Base-by-base conservation (phyloP, 1,140 invertebrate genomes). In the Calephelis nemesis region DNA sequence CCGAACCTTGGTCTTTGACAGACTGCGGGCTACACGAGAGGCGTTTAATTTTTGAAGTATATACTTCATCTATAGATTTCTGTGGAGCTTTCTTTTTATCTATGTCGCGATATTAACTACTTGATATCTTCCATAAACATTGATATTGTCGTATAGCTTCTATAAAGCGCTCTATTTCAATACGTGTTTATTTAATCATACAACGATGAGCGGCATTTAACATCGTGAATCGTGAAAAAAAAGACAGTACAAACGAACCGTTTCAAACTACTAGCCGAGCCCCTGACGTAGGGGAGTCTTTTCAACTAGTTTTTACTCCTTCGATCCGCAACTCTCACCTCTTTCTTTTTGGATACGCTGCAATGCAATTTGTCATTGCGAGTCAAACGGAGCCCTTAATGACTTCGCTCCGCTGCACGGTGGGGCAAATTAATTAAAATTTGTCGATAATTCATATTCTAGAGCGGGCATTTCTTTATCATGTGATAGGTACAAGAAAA, bases 291-390 rank as follows among this genome's bases (percentile, higher is more conserved):
- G 48, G 3, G 48, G 48, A 50, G 11, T n/a, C 48, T 50, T 50
- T 50, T 50, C 48, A 50, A 50, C 48, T 50, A 50, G 48, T 63
- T 67, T 63, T 63, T 63, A 67, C 64, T 70, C 68, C 7, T 49
- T 63, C 58, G 40, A 70, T 70, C 63, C 64, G 69, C 47, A 47
- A 62, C 65, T 54, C 62, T 71, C 62, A 64, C 62, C 49, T 70
- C 64, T 70, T 70, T 67, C 40, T 67, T 47, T 70, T 47, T 70
- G 48, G 69, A 70, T 52, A 70, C 69, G 13, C 58, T 70, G 52
- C 50, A 40, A 62, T 63, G 69, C 39, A 71, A 67, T 68, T 47
- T 66, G 52, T 45, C 65, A 45, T 58, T 66, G 50, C 65, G 50
- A 66, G 47, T 65, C 30, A 15, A 64, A 48, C 63, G 63, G 63